A percentile compares a stretch with the other conserved stretches of the same genome.
These are phyloP conservation scores for Poliocrania exsul DNA, from an alignment of 2,797 vertebrate species.

Conservation along the genomic window DNA sequence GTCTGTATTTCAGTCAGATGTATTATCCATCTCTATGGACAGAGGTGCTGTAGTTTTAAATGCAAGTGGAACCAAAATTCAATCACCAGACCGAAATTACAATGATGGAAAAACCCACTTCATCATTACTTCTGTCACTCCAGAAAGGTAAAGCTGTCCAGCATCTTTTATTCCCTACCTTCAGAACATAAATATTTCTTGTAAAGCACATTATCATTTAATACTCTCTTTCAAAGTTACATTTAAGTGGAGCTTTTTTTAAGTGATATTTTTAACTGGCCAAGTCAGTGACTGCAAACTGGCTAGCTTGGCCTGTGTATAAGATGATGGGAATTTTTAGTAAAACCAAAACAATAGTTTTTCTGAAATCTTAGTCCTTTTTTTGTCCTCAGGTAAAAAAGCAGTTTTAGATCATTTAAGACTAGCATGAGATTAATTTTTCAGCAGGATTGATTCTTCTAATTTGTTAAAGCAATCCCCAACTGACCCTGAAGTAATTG, in stretches of 20 bases:
- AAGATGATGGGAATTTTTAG: background rate
- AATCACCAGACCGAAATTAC: conserved; percentile 86
- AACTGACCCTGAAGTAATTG: background rate
- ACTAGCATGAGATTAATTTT: background rate
- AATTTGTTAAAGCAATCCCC: background rate
- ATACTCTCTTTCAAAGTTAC: background rate
- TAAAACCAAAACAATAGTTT: background rate
- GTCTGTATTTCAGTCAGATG: conserved; percentile 80
- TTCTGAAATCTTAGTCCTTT: background rate
- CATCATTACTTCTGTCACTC: conserved; percentile 85
- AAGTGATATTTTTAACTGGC: background rate
- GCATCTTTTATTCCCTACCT: background rate
- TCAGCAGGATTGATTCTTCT: background rate
- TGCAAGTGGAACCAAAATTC: conserved; percentile 85
- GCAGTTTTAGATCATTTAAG: background rate
- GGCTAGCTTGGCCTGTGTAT: background rate
- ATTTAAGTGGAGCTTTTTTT: background rate
- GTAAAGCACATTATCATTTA: background rate
- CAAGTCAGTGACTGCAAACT: background rate
- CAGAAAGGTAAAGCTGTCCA: conserved; percentile 81
- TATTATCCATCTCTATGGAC: conserved; percentile 90
- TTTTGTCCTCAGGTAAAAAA: background rate
- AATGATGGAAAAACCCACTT: conserved; percentile 90
- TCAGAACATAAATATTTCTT: background rate
- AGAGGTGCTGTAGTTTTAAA: conserved; percentile 90